phyloP scores from a whole-genome alignment of 2,888 invertebrate species.

The Adela reaumurella region DNA sequence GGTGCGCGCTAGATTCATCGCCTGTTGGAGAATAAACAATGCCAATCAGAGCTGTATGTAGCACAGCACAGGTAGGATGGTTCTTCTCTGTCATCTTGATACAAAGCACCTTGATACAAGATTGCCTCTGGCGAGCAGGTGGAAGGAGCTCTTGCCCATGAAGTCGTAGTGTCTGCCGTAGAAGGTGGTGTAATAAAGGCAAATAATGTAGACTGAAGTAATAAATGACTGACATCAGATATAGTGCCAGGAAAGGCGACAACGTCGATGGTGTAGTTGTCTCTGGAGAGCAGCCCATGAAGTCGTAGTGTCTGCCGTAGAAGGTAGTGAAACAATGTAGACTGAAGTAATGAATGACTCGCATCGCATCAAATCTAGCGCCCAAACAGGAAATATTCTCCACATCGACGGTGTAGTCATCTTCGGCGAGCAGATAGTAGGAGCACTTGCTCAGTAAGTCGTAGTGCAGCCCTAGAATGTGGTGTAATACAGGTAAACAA shows the following conservation, averaged over 20 bases:
- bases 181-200: slow-evolving; percentile 89
- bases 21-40: slow-evolving; percentile 37
- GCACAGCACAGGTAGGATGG: too few species aligned
- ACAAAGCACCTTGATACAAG: too few species aligned
- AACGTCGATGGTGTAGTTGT: slow-evolving; percentile 68
- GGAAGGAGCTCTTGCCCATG: slow-evolving; percentile 88
- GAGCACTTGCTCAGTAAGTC: slow-evolving; percentile 91
- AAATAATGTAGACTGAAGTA: too few species aligned
- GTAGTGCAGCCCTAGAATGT: slow-evolving; percentile 87
- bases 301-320: slow-evolving; percentile 82
- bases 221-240: slow-evolving; percentile 64
- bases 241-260: slow-evolving; percentile 77
- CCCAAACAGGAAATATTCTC: slow-evolving; percentile 79
- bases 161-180: slow-evolving; percentile 85
- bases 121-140: slow-evolving; percentile 67
- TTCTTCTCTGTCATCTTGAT: too few species aligned
- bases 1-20: slow-evolving; percentile 60
- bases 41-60: too few species aligned
- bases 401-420: slow-evolving; percentile 69
- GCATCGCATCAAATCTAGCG: slow-evolving; percentile 72
- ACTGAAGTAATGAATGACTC: too few species aligned
- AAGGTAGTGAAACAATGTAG: slow-evolving; percentile 83
- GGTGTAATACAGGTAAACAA: slow-evolving; percentile 87
- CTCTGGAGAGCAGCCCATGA: slow-evolving; percentile 80
- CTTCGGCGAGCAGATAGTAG: slow-evolving; percentile 72